Conservation (phyloP, 23 tunicate species). For the Styela plicata region DNA sequence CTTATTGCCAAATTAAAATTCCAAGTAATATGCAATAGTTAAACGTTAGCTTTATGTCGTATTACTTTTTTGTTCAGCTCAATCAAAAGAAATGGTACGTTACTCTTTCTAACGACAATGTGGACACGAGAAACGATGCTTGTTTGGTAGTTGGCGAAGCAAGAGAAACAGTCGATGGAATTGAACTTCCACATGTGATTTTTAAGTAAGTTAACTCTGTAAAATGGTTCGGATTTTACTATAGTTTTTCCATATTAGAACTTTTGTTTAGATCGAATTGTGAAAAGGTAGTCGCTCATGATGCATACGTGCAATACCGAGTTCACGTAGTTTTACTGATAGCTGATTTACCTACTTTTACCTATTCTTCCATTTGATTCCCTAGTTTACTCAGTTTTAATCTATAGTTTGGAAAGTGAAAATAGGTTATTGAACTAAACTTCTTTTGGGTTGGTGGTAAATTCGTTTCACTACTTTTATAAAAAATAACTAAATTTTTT, state of each 20-base stretch:
- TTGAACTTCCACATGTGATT: background rate
- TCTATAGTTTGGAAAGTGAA: too few species aligned
- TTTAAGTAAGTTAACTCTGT: background rate
- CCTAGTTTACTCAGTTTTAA: too few species aligned
- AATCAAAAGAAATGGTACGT: background rate
- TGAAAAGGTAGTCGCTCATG: background rate
- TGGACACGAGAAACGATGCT: background rate
- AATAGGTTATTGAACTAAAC: too few species aligned
- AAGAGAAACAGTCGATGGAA: background rate
- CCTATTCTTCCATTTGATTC: too few species aligned
- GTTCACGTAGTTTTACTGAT: too few species aligned
- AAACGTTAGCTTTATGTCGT: background rate
- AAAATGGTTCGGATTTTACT: too few species aligned
- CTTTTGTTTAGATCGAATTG: background rate
- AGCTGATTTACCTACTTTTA: background rate
- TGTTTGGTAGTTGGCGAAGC: background rate
- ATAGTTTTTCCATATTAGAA: background rate
- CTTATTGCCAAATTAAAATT: too few species aligned
- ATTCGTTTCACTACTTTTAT: too few species aligned
- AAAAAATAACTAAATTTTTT: too few species aligned
- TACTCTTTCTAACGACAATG: background rate
- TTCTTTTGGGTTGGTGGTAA: too few species aligned
- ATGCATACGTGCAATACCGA: too few species aligned
- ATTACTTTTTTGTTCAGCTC: background rate
- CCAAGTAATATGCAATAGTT: background rate